Conservation (phyloP, 1,140 invertebrate genomes). For the Andrena cerasifolii region DNA sequence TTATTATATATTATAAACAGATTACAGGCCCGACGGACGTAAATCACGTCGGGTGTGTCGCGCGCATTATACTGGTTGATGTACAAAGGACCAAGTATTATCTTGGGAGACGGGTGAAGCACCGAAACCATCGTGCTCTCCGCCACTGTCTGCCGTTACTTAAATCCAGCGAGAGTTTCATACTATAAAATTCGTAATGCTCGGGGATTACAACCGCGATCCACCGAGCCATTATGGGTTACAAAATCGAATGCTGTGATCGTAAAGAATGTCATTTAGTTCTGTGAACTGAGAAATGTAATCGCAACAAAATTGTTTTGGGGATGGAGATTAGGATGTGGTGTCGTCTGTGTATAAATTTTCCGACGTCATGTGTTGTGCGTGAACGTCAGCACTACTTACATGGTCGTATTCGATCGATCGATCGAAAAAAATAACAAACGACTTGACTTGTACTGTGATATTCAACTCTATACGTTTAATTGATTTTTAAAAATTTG, state of each 20-base stretch:
- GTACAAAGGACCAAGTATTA: background rate
- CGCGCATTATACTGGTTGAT: conserved; percentile 1
- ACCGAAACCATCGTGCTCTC: background rate
- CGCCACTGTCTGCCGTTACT: background rate
- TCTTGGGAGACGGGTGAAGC: background rate
- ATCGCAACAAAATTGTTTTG: background rate
- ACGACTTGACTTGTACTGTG: background rate
- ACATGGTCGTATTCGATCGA: background rate
- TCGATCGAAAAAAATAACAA: background rate
- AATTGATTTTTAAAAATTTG: background rate
- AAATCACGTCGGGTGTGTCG: background rate
- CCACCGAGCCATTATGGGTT: background rate
- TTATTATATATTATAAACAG: no score
- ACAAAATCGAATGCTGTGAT: background rate
- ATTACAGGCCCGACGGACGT: background rate
- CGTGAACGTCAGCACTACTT: background rate
- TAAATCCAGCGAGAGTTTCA: background rate
- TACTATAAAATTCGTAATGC: background rate
- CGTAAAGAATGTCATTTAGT: background rate
- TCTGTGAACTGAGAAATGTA: background rate
- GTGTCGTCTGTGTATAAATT: background rate
- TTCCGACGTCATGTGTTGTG: no score
- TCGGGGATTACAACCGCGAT: background rate
- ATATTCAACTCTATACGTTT: background rate
- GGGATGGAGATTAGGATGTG: background rate